phyloP scores from a whole-genome alignment of 1,140 invertebrate genomes.

The Halictus rubicundus region DNA sequence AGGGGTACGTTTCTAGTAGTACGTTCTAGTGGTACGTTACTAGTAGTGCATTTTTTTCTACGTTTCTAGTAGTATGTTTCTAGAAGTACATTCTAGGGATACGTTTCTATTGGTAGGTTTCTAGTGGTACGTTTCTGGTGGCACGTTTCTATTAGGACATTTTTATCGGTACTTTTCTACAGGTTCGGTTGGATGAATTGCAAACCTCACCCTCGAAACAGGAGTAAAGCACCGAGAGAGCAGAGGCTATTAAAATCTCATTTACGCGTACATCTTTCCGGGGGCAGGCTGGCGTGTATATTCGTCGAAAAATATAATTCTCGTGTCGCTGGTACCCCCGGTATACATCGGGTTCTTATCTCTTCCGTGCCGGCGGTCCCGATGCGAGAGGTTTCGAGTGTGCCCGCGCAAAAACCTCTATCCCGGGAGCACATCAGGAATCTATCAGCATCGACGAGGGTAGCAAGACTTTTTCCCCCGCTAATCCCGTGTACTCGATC shows the following conservation, averaged over 20 bases:
- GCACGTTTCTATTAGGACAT: no score
- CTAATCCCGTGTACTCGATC: constrained; percentile 26
- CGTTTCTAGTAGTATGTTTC: no score
- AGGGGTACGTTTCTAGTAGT: no score
- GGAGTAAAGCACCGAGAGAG: not conserved
- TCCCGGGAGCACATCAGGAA: constrained; percentile 59
- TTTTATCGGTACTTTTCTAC: no score
- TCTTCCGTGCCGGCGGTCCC: constrained; percentile 58
- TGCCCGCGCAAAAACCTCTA: constrained; percentile 46
- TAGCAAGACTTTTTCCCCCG: constrained; percentile 42
- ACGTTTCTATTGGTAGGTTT: no score
- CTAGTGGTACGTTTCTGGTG: no score
- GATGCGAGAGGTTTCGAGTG: constrained; percentile 49
- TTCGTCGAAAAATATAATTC: constrained; percentile 52
- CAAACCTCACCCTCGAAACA: no score
- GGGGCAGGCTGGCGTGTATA: not conserved
- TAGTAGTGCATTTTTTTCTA: no score
- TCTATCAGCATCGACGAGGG: constrained; percentile 63
- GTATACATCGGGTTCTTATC: constrained; percentile 54
- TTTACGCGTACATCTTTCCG: constrained; percentile 20
- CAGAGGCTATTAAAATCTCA: constrained; percentile 38
- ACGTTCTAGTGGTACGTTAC: no score
- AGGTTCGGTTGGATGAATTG: no score
- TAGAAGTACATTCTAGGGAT: no score
- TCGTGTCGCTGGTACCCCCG: constrained; percentile 20